phyloP scores from a whole-genome alignment of 2,888 invertebrate genomes.

The Fragum sueziense region DNA sequence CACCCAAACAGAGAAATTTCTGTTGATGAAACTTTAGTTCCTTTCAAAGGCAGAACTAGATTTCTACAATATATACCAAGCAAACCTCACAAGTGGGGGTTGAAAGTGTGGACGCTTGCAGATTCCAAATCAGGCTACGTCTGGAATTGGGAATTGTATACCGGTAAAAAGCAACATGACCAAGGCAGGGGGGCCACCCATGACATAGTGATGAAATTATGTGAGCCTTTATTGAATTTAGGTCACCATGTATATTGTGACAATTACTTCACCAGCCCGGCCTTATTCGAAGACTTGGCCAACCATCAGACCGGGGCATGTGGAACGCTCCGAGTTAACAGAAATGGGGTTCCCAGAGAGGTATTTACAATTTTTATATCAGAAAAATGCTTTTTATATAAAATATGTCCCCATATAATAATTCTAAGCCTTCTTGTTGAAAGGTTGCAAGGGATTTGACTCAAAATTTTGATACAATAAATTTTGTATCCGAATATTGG shows the following conservation, averaged over 20 bases:
- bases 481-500: neutral
- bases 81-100: slow-evolving; percentile 40
- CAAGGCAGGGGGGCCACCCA: neutral
- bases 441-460: too few relatives aligned
- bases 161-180: slow-evolving; percentile 20
- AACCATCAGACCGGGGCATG: slow-evolving; percentile 21
- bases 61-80: slow-evolving; percentile 32
- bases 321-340: slow-evolving; percentile 20
- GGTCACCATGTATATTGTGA: slow-evolving; percentile 30
- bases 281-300: slow-evolving; percentile 5
- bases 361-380: neutral
- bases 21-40: slow-evolving; percentile 27
- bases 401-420: too few relatives aligned
- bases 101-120: slow-evolving; percentile 40
- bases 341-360: slow-evolving; percentile 22
- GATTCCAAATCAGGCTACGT: slow-evolving; percentile 25
- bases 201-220: slow-evolving; percentile 7
- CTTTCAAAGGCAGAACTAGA: slow-evolving; percentile 22
- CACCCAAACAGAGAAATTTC: slow-evolving; percentile 17
- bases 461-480: too few relatives aligned
- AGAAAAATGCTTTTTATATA: too few relatives aligned
- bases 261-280: slow-evolving; percentile 26
- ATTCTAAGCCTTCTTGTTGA: too few relatives aligned
- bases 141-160: slow-evolving; percentile 31
- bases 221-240: neutral